Conservation (phyloP, 2,113 vertebrate species). For the Platysteira castanea region DNA sequence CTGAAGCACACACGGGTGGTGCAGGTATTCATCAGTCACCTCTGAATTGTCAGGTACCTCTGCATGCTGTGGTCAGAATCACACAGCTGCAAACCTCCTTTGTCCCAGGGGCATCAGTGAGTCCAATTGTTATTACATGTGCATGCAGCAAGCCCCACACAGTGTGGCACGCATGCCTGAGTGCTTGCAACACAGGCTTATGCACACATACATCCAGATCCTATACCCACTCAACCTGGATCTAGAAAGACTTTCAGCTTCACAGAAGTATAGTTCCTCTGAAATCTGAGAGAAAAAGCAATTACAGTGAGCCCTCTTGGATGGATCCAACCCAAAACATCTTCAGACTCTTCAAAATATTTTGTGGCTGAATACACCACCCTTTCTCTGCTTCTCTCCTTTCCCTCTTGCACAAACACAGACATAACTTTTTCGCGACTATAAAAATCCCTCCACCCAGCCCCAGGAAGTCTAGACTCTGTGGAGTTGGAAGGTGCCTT, state of each 20-base stretch:
- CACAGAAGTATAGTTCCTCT: not conserved
- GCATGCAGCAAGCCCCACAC: not conserved
- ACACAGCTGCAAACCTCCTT: not conserved
- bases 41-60: not conserved
- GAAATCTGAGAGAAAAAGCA: not conserved
- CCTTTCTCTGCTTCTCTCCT: not conserved
- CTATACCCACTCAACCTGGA: not conserved
- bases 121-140: not conserved
- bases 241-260: not conserved
- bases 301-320: not conserved
- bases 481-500: not conserved
- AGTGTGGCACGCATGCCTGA: no score
- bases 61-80: rapidly evolving
- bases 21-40: not conserved
- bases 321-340: not conserved
- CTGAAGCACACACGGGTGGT: not conserved
- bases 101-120: not conserved
- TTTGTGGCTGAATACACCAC: not conserved
- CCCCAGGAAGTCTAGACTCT: not conserved
- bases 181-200: not conserved
- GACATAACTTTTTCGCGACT: not conserved
- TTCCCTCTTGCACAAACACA: not conserved
- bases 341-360: not conserved
- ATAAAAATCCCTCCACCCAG: not conserved
- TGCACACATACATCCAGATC: rapidly evolving